Conservation (phyloP, 2,888 invertebrate species). For the Eristalis pertinax region DNA sequence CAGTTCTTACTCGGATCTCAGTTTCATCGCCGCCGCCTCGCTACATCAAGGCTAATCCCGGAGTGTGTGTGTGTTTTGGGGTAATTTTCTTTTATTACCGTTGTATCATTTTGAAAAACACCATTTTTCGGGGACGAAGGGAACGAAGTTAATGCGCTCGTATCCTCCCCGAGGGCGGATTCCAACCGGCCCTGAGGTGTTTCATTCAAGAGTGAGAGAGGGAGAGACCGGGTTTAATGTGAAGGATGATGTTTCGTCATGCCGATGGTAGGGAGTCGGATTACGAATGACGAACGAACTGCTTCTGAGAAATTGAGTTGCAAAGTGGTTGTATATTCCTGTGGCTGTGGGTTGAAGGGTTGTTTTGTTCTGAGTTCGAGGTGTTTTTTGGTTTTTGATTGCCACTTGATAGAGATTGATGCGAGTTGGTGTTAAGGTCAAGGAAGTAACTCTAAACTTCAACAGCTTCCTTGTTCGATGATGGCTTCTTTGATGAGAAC, state of each 20-base stretch:
- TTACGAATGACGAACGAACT: background rate
- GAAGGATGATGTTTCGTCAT: background rate
- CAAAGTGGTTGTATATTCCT: background rate
- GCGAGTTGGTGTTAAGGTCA: background rate
- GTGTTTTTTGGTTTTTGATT: background rate
- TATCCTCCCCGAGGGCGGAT: conserved; percentile 25
- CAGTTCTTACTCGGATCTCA: background rate
- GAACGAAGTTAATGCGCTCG: conserved; percentile 21
- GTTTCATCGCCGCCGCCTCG: too few species aligned
- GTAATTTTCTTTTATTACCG: conserved; percentile 65
- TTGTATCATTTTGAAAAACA: conserved; percentile 60
- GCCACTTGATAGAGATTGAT: background rate
- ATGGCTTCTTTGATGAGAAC: too few species aligned
- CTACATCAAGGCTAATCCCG: conserved; percentile 44
- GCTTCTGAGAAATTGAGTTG: background rate
- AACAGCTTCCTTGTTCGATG: too few species aligned
- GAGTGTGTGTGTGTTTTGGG: conserved; percentile 35
- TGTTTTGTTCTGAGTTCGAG: background rate
- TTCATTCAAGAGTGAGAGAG: background rate
- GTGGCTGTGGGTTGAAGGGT: background rate
- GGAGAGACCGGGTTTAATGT: background rate
- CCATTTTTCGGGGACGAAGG: background rate
- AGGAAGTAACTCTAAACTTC: too few species aligned
- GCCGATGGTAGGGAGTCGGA: background rate
- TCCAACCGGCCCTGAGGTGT: background rate